Evolutionary conservation across 2,113 vertebrate species (phyloP).

Genomic region (Diadophis punctatus): DNA sequence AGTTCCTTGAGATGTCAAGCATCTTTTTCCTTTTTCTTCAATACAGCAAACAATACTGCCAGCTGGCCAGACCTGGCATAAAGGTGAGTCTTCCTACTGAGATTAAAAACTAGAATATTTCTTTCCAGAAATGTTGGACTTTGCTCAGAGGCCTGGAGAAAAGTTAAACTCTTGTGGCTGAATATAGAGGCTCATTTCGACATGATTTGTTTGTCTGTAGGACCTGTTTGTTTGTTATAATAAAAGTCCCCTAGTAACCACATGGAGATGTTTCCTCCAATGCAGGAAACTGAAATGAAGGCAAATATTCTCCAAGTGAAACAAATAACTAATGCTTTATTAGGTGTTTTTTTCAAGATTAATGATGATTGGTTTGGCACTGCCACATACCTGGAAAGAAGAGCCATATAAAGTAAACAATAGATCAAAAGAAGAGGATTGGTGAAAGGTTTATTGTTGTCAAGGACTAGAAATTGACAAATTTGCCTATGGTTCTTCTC

Average conservation of each 20-base stretch:
- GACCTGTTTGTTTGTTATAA: not conserved
- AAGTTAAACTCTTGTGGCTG: slow-evolving; percentile 12
- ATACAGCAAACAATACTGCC: not conserved
- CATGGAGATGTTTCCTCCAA: not conserved
- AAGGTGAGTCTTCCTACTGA: not conserved
- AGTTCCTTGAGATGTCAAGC: not conserved
- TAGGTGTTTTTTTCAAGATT: not conserved
- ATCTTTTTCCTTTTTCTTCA: not conserved
- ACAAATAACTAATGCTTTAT: not conserved
- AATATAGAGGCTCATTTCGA: not conserved
- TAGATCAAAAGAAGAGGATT: not conserved
- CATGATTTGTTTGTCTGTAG: not conserved
- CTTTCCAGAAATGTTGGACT: slow-evolving; percentile 1
- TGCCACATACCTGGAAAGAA: not conserved
- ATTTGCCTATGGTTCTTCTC: not conserved
- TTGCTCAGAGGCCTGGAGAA: not conserved
- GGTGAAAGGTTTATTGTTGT: not conserved
- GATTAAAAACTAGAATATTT: not conserved
- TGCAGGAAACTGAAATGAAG: not conserved
- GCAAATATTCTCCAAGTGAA: not conserved
- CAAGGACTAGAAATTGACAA: not conserved
- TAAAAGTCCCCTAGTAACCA: not conserved
- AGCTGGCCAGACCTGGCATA: not conserved
- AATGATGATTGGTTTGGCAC: not conserved
- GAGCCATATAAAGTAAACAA: not conserved